phyloP scores from a whole-genome alignment of 1,140 invertebrate species.

The Drosophila subobscura region DNA sequence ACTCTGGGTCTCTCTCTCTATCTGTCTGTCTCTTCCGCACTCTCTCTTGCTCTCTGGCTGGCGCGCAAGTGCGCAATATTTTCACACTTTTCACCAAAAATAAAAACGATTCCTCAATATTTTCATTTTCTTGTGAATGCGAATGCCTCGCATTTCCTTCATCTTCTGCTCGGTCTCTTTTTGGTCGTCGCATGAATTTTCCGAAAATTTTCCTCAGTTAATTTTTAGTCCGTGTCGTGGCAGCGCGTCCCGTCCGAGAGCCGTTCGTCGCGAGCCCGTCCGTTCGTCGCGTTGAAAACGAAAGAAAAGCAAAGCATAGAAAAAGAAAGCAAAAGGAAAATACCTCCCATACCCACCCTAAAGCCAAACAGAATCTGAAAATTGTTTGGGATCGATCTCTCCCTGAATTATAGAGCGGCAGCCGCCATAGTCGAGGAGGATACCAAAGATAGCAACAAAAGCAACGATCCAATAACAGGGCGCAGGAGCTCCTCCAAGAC shows the following conservation, averaged over 20 bases:
- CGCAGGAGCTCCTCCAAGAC: slow-evolving; percentile 64
- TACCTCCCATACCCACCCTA: no score
- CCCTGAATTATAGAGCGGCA: slow-evolving; percentile 47
- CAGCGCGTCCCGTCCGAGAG: slow-evolving; percentile 55
- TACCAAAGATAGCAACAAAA: slow-evolving; percentile 25
- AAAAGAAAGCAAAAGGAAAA: slow-evolving; percentile 27
- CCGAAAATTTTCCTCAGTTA: slow-evolving; percentile 72
- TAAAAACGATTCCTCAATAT: slow-evolving; percentile 82
- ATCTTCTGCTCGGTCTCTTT: slow-evolving; percentile 38
- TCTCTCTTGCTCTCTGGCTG: slow-evolving; percentile 37
- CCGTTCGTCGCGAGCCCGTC: slow-evolving; percentile 58
- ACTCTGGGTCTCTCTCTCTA: slow-evolving; percentile 10
- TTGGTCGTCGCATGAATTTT: slow-evolving; percentile 55
- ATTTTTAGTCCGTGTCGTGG: slow-evolving; percentile 78
- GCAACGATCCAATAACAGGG: neutral
- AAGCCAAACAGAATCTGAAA: no score
- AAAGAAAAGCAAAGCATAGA: neutral
- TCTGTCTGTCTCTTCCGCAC: neutral
- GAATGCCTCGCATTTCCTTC: slow-evolving; percentile 38
- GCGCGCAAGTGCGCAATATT: slow-evolving; percentile 76
- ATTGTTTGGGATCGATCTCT: slow-evolving; percentile 25
- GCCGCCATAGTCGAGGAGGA: slow-evolving; percentile 62
- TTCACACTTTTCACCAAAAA: slow-evolving; percentile 80
- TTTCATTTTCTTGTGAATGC: slow-evolving; percentile 42
- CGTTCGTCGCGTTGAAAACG: slow-evolving; percentile 42